A percentile compares a stretch with the other conserved stretches of the same genome.
phyloP scores from a whole-genome alignment of 2,113 vertebrate genomes.

The Podarcis cretensis region DNA sequence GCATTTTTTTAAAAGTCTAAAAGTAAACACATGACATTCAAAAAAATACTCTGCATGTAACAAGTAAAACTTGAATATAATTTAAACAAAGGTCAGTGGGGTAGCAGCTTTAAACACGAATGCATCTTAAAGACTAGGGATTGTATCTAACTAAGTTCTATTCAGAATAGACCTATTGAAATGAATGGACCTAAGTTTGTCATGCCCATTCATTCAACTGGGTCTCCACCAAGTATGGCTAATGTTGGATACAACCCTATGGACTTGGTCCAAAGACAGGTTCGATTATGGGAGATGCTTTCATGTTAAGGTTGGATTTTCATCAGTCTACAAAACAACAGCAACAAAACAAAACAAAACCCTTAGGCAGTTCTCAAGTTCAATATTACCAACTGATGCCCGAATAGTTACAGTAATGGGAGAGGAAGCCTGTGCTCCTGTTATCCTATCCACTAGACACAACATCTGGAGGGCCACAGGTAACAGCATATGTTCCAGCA shows the following conservation, averaged over 20 bases:
- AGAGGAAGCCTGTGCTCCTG: no score
- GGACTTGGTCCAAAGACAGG: not conserved
- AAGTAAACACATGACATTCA: not conserved
- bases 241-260: not conserved
- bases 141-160: no score
- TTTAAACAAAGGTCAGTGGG: conserved; percentile 17
- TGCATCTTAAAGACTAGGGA: no score
- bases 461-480: not conserved
- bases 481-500: not conserved
- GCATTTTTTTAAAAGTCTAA: not conserved
- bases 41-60: not conserved
- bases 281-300: not conserved
- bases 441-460: not conserved
- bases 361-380: no score
- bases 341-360: no score
- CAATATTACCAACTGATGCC: no score
- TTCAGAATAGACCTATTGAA: no score
- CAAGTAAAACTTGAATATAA: not conserved
- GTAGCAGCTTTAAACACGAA: not conserved
- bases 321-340: not conserved
- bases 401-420: no score
- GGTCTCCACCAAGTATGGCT: no score
- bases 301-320: not conserved
- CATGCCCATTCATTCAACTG: no score
- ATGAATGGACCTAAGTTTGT: no score